Conservation (phyloP, 2,113 vertebrate genomes). For the Pao palembangensis region DNA sequence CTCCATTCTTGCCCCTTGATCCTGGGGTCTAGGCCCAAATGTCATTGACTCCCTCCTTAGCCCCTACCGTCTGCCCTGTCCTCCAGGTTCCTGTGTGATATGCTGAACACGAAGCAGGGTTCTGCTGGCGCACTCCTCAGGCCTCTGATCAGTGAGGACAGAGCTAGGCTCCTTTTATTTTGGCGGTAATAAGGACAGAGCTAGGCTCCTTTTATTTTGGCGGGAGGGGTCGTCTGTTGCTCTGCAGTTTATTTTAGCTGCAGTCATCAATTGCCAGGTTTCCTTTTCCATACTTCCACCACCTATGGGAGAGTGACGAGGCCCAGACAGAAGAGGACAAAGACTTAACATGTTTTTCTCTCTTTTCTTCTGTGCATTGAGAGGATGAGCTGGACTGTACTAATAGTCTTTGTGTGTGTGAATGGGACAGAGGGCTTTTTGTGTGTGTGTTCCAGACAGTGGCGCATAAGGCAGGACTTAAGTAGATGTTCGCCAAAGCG, state of each 20-base stretch:
- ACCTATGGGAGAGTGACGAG: conserved; percentile 66
- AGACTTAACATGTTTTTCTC: conserved; percentile 73
- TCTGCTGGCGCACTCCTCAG: too few relatives aligned
- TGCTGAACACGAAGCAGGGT: too few relatives aligned
- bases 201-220: too few relatives aligned
- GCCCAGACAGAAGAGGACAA: conserved; percentile 73
- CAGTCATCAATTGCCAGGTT: conserved; percentile 54
- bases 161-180: too few relatives aligned
- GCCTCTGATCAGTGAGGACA: too few relatives aligned
- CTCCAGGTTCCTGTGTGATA: too few relatives aligned
- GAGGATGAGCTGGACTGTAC: conserved; percentile 77
- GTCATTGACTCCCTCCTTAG: too few relatives aligned
- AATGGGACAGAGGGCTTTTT: conserved; percentile 73
- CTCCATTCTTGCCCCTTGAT: too few relatives aligned
- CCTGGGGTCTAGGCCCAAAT: too few relatives aligned
- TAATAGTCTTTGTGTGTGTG: conserved; percentile 76
- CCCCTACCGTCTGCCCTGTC: too few relatives aligned
- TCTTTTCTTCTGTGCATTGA: conserved; percentile 70
- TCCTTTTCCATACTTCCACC: conserved; percentile 58
- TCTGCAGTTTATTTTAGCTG: conserved; percentile 18
- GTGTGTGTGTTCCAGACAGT: conserved; percentile 75
- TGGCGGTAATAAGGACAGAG: too few relatives aligned
- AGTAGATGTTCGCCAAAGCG: conserved; percentile 74
- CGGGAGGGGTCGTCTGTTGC: too few relatives aligned
- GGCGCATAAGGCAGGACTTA: conserved; percentile 75